Conservation (phyloP, 2,888 invertebrate genomes). For the Hyposoter didymator region DNA sequence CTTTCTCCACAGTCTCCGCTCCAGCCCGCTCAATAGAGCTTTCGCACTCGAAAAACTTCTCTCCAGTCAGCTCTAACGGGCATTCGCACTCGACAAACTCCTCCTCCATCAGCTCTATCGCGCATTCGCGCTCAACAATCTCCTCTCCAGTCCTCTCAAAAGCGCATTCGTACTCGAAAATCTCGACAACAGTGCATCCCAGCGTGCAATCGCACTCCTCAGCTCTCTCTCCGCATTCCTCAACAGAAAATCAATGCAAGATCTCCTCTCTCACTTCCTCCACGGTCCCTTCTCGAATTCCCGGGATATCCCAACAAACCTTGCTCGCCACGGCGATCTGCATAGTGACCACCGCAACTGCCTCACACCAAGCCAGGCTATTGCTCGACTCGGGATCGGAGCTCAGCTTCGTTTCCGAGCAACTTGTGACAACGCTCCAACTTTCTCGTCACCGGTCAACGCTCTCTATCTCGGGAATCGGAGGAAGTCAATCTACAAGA, state of each 20-base stretch:
- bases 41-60: too few relatives aligned
- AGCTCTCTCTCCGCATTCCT: background rate
- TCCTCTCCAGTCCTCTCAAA: background rate
- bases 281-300: background rate
- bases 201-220: background rate
- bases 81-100: background rate
- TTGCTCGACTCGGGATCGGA: too few relatives aligned
- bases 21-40: too few relatives aligned
- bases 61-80: background rate
- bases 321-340: constrained; percentile 45
- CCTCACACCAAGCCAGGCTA: too few relatives aligned
- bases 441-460: too few relatives aligned
- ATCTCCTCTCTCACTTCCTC: constrained; percentile 18
- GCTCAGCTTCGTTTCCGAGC: too few relatives aligned
- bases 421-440: too few relatives aligned
- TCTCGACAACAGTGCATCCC: too few relatives aligned
- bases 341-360: too few relatives aligned
- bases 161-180: background rate
- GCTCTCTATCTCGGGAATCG: too few relatives aligned
- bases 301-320: background rate
- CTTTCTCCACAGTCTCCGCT: background rate
- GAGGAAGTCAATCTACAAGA: too few relatives aligned
- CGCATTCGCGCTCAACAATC: background rate
- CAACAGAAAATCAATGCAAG: background rate
- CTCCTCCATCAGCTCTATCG: background rate